phyloP scores from a whole-genome alignment of 2,888 invertebrate species.

The Pegoplata infirma region DNA sequence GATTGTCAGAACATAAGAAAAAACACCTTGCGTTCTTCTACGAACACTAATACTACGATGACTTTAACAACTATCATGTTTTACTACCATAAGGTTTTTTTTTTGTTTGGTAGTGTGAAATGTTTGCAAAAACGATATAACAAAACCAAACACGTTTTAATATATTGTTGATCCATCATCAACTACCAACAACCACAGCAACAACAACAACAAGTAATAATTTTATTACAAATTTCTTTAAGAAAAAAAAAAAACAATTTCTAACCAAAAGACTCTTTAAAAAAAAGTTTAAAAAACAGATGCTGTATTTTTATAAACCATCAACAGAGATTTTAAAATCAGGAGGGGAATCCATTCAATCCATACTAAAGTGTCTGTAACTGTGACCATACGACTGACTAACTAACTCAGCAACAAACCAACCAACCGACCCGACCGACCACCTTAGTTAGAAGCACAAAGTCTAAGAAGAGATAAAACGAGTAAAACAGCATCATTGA shows the following conservation, averaged over 20 bases:
- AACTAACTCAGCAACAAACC: too few relatives aligned
- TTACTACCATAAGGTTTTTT: conserved; percentile 22
- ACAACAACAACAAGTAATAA: conserved; percentile 45
- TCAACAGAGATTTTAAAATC: conserved; percentile 25
- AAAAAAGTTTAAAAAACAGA: conserved; percentile 49
- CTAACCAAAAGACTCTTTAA: conserved; percentile 35
- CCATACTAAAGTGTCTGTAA: conserved; percentile 21
- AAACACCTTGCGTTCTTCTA: conserved; percentile 55
- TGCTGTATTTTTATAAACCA: conserved; percentile 40
- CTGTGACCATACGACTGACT: conserved; percentile 34
- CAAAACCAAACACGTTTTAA: conserved; percentile 47
- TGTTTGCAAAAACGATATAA: conserved; percentile 26
- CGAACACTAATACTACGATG: conserved; percentile 27
- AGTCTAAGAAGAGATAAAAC: conserved; percentile 17
- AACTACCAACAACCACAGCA: conserved; percentile 14
- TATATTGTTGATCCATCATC: conserved; percentile 53
- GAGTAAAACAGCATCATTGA: conserved; percentile 48
- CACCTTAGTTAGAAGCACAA: conserved; percentile 51
- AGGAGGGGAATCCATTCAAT: background rate
- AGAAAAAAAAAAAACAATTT: conserved; percentile 6
- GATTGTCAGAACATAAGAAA: conserved; percentile 37
- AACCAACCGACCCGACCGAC: conserved; percentile 55
- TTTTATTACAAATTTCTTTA: conserved; percentile 50
- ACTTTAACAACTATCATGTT: conserved; percentile 16
- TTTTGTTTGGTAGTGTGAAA: conserved; percentile 49